These are phyloP conservation scores for Eupleurogrammus muticus DNA, from an alignment of 2,797 vertebrate genomes.

Conservation along the genomic window DNA sequence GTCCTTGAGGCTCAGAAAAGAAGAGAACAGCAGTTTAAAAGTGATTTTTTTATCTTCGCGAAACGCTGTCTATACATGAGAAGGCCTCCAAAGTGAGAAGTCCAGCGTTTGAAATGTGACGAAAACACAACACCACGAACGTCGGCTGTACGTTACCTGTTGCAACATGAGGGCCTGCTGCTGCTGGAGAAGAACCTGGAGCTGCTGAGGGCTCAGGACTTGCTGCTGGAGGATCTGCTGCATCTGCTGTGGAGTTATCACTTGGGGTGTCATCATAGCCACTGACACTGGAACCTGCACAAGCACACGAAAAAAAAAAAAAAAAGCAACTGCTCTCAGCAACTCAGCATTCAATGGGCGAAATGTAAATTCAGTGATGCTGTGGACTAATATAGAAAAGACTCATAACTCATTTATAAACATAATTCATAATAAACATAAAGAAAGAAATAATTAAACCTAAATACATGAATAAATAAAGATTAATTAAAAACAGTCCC, in stretches of 20 bases:
- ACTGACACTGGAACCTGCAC: slow-evolving; percentile 96
- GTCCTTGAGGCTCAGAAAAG: slow-evolving; percentile 30
- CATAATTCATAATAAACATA: background rate
- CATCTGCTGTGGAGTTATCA: slow-evolving; percentile 99
- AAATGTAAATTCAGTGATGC: background rate
- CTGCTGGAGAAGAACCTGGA: slow-evolving; percentile 99
- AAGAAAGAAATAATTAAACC: background rate
- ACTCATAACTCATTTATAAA: background rate
- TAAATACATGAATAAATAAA: background rate
- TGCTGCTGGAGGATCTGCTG: slow-evolving; percentile 99
- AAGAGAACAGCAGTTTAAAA: slow-evolving; percentile 33
- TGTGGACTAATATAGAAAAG: background rate
- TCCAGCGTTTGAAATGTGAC: slow-evolving; percentile 9
- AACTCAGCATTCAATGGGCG: background rate
- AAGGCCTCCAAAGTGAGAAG: slow-evolving; percentile 28
- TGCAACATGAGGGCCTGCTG: slow-evolving; percentile 99
- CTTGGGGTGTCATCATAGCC: slow-evolving; percentile 99
- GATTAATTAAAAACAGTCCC: background rate
- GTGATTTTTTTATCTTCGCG: slow-evolving; percentile 31
- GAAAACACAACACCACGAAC: background rate
- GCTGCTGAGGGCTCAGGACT: slow-evolving; percentile 99
- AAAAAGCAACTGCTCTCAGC: background rate
- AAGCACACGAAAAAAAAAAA: slow-evolving; percentile 25
- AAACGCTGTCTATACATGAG: slow-evolving; percentile 25
- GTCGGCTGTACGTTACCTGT: slow-evolving; percentile 87